Evolutionary conservation across 2,797 vertebrate genomes (phyloP).

Genomic region (Kryptopterus vitreolus): DNA sequence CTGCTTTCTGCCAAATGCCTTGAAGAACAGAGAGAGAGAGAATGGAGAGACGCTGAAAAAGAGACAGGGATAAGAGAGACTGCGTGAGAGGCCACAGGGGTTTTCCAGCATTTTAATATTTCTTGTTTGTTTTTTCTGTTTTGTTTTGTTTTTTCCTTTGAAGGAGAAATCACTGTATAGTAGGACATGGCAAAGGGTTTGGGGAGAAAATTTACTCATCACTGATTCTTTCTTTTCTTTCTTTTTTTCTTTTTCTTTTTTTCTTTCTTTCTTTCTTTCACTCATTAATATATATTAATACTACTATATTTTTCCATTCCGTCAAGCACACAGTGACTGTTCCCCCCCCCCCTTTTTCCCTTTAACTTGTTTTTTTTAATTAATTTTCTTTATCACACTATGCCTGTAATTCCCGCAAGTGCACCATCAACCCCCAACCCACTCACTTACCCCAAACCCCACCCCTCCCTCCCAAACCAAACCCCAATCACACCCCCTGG

Average conservation of each 20-base stretch:
- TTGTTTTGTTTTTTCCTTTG: background rate
- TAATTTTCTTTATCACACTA: background rate
- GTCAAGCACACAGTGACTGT: too few relatives aligned
- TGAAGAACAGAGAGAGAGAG: slow-evolving; percentile 9
- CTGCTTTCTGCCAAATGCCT: slow-evolving; percentile 13
- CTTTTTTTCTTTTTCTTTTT: background rate
- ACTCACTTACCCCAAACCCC: background rate
- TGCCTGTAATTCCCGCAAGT: slow-evolving; percentile 14
- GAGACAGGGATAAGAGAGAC: too few relatives aligned
- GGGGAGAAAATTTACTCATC: too few relatives aligned
- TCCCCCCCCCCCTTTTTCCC: background rate
- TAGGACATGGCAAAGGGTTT: too few relatives aligned
- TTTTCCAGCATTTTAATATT: too few relatives aligned
- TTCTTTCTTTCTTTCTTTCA: slow-evolving; percentile 11
- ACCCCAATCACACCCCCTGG: slow-evolving; percentile 21
- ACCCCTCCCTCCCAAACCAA: too few relatives aligned
- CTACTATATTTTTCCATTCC: background rate
- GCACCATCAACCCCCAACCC: background rate
- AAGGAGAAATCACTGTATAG: too few relatives aligned
- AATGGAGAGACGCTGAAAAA: slow-evolving; percentile 11
- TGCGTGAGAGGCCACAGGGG: too few relatives aligned
- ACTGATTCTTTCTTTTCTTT: background rate
- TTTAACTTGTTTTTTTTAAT: background rate
- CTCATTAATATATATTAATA: background rate
- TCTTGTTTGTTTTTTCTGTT: background rate